These are phyloP conservation scores for Rutpela maculata DNA, from an alignment of 2,888 invertebrate genomes.

Conservation along the genomic window DNA sequence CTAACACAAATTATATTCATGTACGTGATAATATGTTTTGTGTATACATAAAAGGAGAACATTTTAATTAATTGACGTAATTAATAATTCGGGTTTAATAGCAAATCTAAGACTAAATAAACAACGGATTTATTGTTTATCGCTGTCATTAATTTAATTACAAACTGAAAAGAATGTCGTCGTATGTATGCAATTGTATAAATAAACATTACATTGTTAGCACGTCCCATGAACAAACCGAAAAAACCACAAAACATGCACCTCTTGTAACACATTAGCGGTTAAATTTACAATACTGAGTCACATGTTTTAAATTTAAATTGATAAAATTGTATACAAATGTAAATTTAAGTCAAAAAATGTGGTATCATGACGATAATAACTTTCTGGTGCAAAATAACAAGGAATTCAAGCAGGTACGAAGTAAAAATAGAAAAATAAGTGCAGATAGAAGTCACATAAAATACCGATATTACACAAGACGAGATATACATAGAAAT, in stretches of 20 bases:
- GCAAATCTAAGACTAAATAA: not conserved
- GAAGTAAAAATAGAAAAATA: too few relatives aligned
- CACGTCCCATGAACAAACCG: not conserved
- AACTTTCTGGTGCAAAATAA: too few relatives aligned
- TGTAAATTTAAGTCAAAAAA: too few relatives aligned
- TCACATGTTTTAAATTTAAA: not conserved
- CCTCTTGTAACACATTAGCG: conserved; percentile 3
- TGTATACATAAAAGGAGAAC: not conserved
- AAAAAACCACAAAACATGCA: conserved; percentile 7
- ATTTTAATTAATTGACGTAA: not conserved
- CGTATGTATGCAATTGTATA: not conserved
- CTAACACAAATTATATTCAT: not conserved
- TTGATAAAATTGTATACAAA: not conserved
- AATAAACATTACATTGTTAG: not conserved
- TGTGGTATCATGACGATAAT: too few relatives aligned
- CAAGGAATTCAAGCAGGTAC: too few relatives aligned
- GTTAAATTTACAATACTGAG: not conserved
- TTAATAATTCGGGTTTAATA: conserved; percentile 2
- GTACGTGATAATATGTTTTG: not conserved
- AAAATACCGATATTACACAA: too few relatives aligned
- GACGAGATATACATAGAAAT: too few relatives aligned
- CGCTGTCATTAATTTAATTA: not conserved
- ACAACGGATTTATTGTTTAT: not conserved
- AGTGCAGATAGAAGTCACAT: too few relatives aligned
- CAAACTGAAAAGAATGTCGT: not conserved